Percentiles rank a stretch among this genome's conserved stretches.
Evolutionary conservation across 1,140 invertebrate genomes (phyloP).

Genomic region (Plectrocnemia conspersa): DNA sequence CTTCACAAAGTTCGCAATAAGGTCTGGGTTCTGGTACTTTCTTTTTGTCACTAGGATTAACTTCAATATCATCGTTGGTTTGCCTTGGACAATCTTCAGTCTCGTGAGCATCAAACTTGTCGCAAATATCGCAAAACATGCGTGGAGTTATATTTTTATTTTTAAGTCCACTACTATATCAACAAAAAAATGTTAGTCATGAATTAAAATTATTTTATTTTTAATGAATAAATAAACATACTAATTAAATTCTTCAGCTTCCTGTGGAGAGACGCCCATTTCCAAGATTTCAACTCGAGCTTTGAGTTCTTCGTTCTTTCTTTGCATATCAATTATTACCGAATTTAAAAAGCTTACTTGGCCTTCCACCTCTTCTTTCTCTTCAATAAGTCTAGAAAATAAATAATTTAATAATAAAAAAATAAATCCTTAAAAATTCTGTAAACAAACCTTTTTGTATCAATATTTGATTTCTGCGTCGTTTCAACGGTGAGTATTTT

Average conservation of each 20-base stretch:
- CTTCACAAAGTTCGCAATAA: constrained; percentile 90
- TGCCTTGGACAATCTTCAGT: constrained; percentile 95
- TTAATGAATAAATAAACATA: constrained; percentile 41
- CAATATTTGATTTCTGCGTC: background rate
- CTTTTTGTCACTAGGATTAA: constrained; percentile 46
- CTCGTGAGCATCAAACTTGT: constrained; percentile 92
- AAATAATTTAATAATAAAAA: constrained; percentile 3
- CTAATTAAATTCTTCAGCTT: constrained; percentile 58
- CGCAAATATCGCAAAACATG: constrained; percentile 96
- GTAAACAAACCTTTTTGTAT: constrained; percentile 13
- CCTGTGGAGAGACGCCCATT: constrained; percentile 57
- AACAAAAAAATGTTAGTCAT: background rate
- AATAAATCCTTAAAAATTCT: constrained; percentile 3
- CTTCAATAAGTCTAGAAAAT: constrained; percentile 53
- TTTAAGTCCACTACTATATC: constrained; percentile 43
- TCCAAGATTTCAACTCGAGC: constrained; percentile 76
- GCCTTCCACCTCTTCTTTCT: constrained; percentile 60
- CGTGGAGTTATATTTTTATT: constrained; percentile 60
- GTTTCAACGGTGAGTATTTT: no score
- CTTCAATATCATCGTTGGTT: constrained; percentile 53
- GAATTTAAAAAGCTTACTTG: constrained; percentile 93
- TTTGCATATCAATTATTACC: constrained; percentile 93
- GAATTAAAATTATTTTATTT: background rate
- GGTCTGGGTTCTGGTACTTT: constrained; percentile 61
- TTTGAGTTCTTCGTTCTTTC: constrained; percentile 81